Base-by-base conservation (phyloP, 2,888 invertebrate species). In the Drosophila tripunctata region DNA sequence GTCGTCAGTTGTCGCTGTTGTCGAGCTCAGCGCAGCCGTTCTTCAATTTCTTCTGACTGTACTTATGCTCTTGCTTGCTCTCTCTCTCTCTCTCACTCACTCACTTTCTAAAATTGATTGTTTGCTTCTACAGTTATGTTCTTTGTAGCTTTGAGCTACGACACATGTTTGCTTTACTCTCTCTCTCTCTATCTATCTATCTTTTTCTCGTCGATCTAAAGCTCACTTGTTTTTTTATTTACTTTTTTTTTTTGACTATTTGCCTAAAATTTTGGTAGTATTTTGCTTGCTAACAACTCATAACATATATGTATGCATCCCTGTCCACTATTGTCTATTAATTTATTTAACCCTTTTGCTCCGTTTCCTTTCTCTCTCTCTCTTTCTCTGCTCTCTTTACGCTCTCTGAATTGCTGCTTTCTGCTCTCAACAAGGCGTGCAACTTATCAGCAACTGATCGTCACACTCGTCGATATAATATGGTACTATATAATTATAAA, bases 121-220 rank as follows among this genome's bases (percentile, higher is more conserved):
- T 40, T 69, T 69, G 64, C 48, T 27, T 27, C 0, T 4, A 27
- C 27, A 27, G 27, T 27, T 27, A 8, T 10, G 10, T 10, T 27
- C 10, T 27, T 27, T 14, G 65, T 47, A 66, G 66, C 66, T n/a
- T n/a, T 64, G 35, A 15, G 66, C 66, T 65, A 52, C 66, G 22
- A 40, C 21, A 43, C 47, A 56, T 44, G 24, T 22, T 41, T 36
- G 8, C 7, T 17, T 21, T 12, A 45, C 15, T 30, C 3, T 27
- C 31, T 22, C 21, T 40, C 6, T 22, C 3, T 21, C 50, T 35
- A 7, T 24, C 2, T 24, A 6, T 33, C 22, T 27, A 7, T n/a
- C 27, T n/a, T n/a, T n/a, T n/a, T n/a, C n/a, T n/a, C n/a, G n/a
- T n/a, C n/a, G n/a, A n/a, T n/a, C n/a, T n/a, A n/a, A n/a, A n/a